These are phyloP conservation scores for Ceyx cyanopectus DNA, from an alignment of 2,113 vertebrate genomes.

Conservation along the genomic window DNA sequence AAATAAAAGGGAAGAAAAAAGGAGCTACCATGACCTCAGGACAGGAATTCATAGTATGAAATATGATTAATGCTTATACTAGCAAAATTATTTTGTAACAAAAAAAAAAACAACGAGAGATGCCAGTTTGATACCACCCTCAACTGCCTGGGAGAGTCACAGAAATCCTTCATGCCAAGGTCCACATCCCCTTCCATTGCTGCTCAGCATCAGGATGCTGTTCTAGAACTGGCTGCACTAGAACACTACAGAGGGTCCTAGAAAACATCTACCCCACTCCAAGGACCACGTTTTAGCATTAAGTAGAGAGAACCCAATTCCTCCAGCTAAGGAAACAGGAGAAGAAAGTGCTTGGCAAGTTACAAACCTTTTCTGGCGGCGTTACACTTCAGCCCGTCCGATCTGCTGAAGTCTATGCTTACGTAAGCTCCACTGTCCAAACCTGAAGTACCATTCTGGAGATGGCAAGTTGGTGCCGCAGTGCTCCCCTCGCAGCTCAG, in stretches of 20 bases:
- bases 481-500: constrained; percentile 66
- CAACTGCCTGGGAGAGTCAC: neutral
- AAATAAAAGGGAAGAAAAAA: neutral
- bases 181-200: neutral
- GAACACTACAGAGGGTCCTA: neutral
- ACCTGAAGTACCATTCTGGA: constrained; percentile 81
- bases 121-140: neutral
- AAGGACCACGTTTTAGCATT: neutral
- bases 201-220: neutral
- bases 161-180: neutral
- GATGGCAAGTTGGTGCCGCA: constrained; percentile 64
- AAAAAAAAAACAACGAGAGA: neutral
- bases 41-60: neutral
- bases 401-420: constrained; percentile 92
- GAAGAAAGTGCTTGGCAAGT: constrained; percentile 15
- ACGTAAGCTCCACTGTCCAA: constrained; percentile 84
- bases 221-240: neutral
- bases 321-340: neutral
- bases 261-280: neutral
- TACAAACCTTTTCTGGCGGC: constrained; percentile 88
- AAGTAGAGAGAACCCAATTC: neutral
- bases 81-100: neutral
- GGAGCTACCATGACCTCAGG: neutral
- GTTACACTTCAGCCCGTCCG: constrained; percentile 83
- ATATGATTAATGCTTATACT: neutral